Conservation (phyloP, 2,797 vertebrate species). For the Phrynocephalus vlangalii region DNA sequence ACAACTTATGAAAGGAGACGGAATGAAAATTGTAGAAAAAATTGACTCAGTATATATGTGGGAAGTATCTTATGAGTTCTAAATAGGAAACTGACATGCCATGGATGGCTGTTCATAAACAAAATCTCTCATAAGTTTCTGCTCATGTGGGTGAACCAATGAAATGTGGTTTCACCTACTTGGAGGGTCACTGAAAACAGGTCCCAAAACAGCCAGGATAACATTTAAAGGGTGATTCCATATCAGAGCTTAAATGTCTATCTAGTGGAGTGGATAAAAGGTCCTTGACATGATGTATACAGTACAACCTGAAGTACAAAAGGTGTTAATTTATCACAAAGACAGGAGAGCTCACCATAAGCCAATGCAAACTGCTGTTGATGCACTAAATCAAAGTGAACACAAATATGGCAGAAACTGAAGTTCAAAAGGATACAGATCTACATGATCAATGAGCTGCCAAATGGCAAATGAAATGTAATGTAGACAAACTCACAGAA, state of each 20-base stretch:
- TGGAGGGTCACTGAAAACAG: not conserved
- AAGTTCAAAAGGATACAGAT: slow-evolving; percentile 78
- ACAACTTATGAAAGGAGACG: no score
- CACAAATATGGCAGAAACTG: slow-evolving; percentile 72
- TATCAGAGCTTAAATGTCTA: slow-evolving; percentile 50
- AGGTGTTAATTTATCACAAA: slow-evolving; percentile 76
- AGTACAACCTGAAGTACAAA: slow-evolving; percentile 70
- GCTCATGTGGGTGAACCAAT: not conserved
- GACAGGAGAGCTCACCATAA: slow-evolving; percentile 70
- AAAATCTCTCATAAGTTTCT: not conserved
- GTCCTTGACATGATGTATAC: slow-evolving; percentile 68
- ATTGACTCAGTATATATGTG: not conserved
- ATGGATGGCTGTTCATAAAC: not conserved
- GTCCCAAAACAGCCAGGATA: not conserved
- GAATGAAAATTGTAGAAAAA: not conserved
- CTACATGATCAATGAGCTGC: slow-evolving; percentile 79
- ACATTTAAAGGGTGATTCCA: slow-evolving; percentile 46
- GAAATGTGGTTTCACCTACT: not conserved
- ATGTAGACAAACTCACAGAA: slow-evolving; percentile 71
- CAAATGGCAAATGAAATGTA: slow-evolving; percentile 74
- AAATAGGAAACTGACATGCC: not conserved
- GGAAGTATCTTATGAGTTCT: not conserved
- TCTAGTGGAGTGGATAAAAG: slow-evolving; percentile 61
- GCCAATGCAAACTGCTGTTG: slow-evolving; percentile 81
- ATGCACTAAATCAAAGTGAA: slow-evolving; percentile 82